Evolutionary conservation across 2,113 vertebrate genomes (phyloP).

Genomic region (Ammospiza nelsoni): DNA sequence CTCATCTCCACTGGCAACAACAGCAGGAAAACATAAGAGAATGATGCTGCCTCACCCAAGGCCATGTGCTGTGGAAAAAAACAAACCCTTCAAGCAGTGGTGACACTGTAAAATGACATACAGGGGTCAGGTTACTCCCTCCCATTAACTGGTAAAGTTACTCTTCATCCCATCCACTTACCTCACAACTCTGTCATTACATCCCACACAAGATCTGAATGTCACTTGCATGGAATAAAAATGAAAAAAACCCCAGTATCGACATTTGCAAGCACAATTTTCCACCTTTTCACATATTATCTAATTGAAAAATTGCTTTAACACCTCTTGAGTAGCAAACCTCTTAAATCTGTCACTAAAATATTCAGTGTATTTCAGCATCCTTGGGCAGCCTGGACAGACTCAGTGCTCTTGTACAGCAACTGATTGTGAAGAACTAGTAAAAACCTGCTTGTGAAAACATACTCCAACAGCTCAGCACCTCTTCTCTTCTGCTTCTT

Average conservation of each 20-base stretch:
- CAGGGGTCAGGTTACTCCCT: background rate
- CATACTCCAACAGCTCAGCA: background rate
- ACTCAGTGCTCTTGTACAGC: background rate
- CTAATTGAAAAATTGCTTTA: background rate
- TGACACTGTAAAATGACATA: background rate
- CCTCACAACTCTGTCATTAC: background rate
- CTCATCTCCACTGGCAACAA: background rate
- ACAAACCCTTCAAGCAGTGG: background rate
- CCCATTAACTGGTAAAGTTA: background rate
- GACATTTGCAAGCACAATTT: background rate
- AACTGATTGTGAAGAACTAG: background rate
- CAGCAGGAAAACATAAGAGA: background rate
- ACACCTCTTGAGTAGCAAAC: background rate
- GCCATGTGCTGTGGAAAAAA: background rate
- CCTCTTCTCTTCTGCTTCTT: background rate
- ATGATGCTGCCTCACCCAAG: accelerated
- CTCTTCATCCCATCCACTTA: background rate
- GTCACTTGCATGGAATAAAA: background rate
- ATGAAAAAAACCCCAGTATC: background rate
- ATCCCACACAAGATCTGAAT: background rate
- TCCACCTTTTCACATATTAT: background rate
- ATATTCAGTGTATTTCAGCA: background rate
- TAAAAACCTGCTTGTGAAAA: background rate
- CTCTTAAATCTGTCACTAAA: background rate
- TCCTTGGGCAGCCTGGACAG: background rate